Base-by-base conservation (phyloP, 2,888 invertebrate species). In the Cheilosia impressa region DNA sequence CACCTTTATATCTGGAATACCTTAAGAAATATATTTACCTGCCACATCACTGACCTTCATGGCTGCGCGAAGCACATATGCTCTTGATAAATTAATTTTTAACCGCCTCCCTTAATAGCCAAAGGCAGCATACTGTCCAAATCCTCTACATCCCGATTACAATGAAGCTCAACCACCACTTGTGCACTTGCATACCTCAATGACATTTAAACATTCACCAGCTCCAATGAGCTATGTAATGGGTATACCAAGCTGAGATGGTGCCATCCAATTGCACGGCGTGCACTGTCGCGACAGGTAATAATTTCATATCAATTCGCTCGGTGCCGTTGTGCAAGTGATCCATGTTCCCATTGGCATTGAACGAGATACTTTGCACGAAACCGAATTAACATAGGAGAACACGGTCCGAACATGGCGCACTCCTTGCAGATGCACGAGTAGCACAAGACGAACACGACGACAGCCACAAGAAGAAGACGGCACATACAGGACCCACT, bases 281-380 rank as follows among this genome's bases (percentile, higher is more conserved):
- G 75, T 85, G 85, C 85, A 82, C 71, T 52, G 77, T 77, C 87
- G 87, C 82, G 87, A 87, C 82, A 87, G 87, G 87, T 82, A 87
- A 87, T 87, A 81, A 82, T 87, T 87, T 87, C 77, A 87, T 87
- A 87, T 87, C 87, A 87, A 87, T 87, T 87, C 85, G 63, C 63
- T 65, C 71, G 82, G 77, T 87, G 85, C 85, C 82, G 87, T 87
- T 87, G 87, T 78, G 87, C 82, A 81, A 87, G 87, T 87, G 87
- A 87, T 87, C 87, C 87, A 87, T 87, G 87, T 87, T 87, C 73
- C 87, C 87, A 87, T 87, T 87, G 87, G 87, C 87, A 87, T 87
- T 87, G 82, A 82, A 87, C 87, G 87, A 87, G 87, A 87, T 87
- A 87, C 87, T 87, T 87, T 87, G 87, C 87, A 87, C 87, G 87